Evolutionary conservation across 2,797 vertebrate species (phyloP).

Genomic region (Urocyon cinereoargenteus): DNA sequence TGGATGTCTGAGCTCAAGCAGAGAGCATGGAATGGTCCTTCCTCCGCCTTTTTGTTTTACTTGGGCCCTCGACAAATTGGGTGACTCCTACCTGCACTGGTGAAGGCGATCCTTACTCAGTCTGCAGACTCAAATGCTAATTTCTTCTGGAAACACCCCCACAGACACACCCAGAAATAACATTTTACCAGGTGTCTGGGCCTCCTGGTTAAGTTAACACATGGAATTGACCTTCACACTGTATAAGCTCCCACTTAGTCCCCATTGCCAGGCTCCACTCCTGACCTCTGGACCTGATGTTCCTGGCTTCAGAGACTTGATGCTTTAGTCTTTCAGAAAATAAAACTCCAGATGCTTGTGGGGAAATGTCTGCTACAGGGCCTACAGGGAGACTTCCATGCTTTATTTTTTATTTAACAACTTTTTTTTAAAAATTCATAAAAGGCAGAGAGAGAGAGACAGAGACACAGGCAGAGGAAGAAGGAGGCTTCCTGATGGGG

Average conservation of each 20-base stretch:
- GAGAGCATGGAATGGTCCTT: too few species aligned
- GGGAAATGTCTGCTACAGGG: not conserved
- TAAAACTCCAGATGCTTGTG: not conserved
- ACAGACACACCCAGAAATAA: not conserved
- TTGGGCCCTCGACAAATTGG: too few species aligned
- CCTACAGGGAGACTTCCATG: not conserved
- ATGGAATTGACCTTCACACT: too few species aligned
- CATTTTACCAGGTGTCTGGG: not conserved
- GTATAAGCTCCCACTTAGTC: not conserved
- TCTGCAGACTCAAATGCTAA: not conserved
- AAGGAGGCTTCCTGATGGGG: too few species aligned
- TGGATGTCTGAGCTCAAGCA: not conserved
- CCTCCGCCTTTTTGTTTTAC: not conserved
- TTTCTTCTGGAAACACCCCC: not conserved
- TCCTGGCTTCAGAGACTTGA: not conserved
- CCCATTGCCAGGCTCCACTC: not conserved
- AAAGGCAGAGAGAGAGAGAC: too few species aligned
- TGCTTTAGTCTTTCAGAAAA: not conserved
- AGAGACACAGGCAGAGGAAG: too few species aligned
- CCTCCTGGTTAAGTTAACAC: not conserved
- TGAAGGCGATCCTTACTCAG: not conserved
- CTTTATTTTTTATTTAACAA: too few species aligned
- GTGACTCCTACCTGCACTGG: not conserved
- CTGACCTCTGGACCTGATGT: not conserved
- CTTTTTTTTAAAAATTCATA: too few species aligned